Evolutionary conservation across 2,888 invertebrate genomes (phyloP).

Genomic region (Pomacea canaliculata): DNA sequence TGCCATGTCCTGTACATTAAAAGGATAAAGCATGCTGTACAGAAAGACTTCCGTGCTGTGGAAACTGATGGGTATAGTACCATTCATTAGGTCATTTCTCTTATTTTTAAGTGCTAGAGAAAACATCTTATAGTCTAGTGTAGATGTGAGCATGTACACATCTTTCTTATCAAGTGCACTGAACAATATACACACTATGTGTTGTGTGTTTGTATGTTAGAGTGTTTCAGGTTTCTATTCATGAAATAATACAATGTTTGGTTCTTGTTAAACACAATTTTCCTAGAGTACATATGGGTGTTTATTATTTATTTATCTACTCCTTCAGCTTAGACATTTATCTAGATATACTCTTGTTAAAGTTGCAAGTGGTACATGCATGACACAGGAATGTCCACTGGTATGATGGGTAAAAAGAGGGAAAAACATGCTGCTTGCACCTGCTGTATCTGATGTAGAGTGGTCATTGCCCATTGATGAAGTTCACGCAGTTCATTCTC

Average conservation of each 20-base stretch:
- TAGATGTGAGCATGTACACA: too few species aligned
- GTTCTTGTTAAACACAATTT: too few species aligned
- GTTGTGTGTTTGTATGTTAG: too few species aligned
- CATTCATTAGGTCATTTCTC: neutral
- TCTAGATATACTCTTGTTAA: neutral
- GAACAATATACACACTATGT: too few species aligned
- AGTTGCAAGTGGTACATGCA: neutral
- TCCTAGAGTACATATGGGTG: too few species aligned
- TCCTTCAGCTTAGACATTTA: too few species aligned
- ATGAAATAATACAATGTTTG: too few species aligned
- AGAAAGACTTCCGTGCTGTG: neutral
- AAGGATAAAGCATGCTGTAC: neutral
- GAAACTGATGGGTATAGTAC: neutral
- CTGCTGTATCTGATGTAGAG: conserved; percentile 50
- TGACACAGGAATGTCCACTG: neutral
- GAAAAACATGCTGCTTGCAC: conserved; percentile 31
- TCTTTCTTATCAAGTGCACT: too few species aligned
- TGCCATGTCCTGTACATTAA: conserved; percentile 48
- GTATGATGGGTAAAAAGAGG: neutral
- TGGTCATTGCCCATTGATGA: conserved; percentile 62
- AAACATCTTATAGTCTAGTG: too few species aligned
- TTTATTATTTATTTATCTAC: too few species aligned
- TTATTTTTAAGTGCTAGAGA: too few species aligned
- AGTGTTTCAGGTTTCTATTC: too few species aligned
- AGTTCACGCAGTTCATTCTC: conserved; percentile 63